Evolutionary conservation across 2,888 invertebrate genomes (phyloP), one percentile per base, ranked within the genome.

Genomic region (Sinohyriopsis cumingii): DNA sequence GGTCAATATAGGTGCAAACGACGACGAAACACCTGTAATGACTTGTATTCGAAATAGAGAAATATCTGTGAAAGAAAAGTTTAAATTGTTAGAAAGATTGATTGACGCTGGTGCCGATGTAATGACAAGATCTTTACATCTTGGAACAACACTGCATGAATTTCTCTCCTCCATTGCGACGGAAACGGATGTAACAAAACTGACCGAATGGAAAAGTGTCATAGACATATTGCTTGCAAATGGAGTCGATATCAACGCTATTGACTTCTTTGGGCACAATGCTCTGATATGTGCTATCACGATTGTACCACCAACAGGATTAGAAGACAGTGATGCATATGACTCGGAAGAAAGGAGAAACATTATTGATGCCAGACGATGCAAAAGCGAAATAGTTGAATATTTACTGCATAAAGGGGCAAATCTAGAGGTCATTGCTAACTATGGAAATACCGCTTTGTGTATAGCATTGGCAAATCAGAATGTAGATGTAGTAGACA

Each of bases 351-450:
- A 22, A 28, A 28, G 28, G 56, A 65, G 57, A 28, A 20, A 65
- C 20, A 57, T 15, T 45, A 45, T 45, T 45, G 5, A 15, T 3
- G 45, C 45, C 15, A 12, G 45, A 15, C 45, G 15, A 45, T 45
- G 45, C 45, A 45, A 65, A 65, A 20, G 55, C 15, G 56, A 57
- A 12, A 22, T 72, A 22, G 65, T 65, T 5, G 63, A 68, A 63
- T 72, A 72, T 59, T 56, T 72, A 22, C 59, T 72, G 20, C 33
- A 63, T 25, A 72, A 54, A 59, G 72, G 72, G 20, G 72, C 72
- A 12, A 60, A 72, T 63, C 68, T 68, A 24, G 63, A 72, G 15
- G 59, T 62, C n/a, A 62, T 33, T 19, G 68, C 68, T 28, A 24
- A 18, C n/a, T 24, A 56, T 5, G 72, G 72, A 24, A 24, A 63